These are phyloP conservation scores for Mechanitis mazaeus DNA, from an alignment of 2,888 invertebrate genomes.

Conservation along the genomic window DNA sequence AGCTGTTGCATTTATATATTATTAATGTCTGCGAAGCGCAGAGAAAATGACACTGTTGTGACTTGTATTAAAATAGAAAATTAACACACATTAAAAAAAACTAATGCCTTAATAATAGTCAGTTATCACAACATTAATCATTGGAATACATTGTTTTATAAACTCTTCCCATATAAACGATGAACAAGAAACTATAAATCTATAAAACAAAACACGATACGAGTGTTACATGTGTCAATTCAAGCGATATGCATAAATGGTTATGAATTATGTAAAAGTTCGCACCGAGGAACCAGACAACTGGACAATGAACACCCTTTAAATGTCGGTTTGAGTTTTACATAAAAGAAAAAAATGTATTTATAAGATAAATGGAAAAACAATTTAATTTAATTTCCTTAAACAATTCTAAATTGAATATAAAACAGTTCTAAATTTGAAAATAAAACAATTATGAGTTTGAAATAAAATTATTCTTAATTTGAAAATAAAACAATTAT, in stretches of 20 bases:
- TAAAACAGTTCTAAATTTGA: no score
- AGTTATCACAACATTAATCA: no score
- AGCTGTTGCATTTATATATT: conserved; percentile 42
- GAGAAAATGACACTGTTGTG: no score
- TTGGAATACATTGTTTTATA: background rate
- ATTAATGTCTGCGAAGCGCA: conserved; percentile 34
- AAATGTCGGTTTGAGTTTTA: background rate
- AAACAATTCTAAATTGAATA: background rate
- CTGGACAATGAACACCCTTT: conserved; percentile 42
- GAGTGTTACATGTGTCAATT: conserved; percentile 65
- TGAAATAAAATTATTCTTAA: no score
- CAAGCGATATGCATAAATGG: conserved; percentile 66
- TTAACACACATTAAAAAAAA: no score
- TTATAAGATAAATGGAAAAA: background rate
- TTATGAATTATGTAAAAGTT: conserved; percentile 71
- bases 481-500: no score
- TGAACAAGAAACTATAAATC: conserved; percentile 27
- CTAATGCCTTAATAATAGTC: no score
- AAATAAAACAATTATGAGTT: no score
- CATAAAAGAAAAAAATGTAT: background rate
- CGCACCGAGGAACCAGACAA: conserved; percentile 38
- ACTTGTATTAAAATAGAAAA: no score
- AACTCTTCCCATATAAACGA: conserved; percentile 3
- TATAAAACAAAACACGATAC: conserved; percentile 31
- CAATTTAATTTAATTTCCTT: background rate